Evolutionary conservation across 2,797 vertebrate genomes (phyloP).

Genomic region (Prionace glauca): DNA sequence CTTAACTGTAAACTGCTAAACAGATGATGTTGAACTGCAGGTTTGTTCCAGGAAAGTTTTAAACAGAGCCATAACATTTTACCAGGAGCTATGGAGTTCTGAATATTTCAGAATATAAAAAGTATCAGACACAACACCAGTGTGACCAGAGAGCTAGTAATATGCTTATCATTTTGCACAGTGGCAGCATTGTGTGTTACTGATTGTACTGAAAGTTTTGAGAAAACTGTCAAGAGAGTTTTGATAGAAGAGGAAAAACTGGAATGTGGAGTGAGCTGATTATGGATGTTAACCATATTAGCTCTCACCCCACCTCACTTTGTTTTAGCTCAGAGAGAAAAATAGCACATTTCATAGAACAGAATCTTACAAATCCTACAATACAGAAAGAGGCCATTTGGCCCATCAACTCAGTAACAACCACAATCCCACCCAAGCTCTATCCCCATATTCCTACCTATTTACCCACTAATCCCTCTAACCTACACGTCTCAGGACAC

Average conservation of each 20-base stretch:
- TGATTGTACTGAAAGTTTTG: neutral
- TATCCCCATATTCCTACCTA: no score
- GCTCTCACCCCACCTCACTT: neutral
- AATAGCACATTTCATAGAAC: no score
- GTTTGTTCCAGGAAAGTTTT: neutral
- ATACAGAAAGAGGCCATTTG: no score
- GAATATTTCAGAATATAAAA: neutral
- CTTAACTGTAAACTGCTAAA: neutral
- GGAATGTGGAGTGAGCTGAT: neutral
- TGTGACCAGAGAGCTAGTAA: neutral
- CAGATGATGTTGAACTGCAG: neutral
- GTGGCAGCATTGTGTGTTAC: neutral
- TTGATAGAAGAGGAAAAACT: neutral
- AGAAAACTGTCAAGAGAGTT: slow-evolving; percentile 4
- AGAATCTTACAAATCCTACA: no score
- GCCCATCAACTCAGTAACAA: no score
- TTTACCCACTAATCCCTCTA: no score
- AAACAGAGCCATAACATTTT: neutral
- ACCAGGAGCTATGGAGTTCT: neutral
- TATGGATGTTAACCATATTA: neutral
- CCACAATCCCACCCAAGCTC: no score
- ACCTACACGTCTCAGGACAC: no score
- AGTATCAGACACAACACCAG: neutral
- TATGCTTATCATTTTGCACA: neutral
- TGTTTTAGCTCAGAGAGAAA: neutral